Evolutionary conservation across 2,797 vertebrate species (phyloP), one percentile per base, ranked within the genome.

Genomic region (Clarias laeviceps): DNA sequence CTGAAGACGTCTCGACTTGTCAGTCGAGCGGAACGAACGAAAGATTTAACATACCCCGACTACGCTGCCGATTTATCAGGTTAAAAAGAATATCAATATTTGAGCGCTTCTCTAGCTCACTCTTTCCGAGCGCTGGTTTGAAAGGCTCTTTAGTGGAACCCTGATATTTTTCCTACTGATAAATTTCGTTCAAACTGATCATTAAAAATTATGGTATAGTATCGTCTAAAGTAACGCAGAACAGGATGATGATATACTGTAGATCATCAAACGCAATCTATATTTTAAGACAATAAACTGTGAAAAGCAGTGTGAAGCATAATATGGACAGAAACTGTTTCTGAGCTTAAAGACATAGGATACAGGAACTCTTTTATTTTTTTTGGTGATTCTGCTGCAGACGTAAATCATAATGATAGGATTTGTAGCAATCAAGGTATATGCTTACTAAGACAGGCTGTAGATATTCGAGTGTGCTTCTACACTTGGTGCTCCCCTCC

Each of bases 11-110:
- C 14, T 72, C 80, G 29, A 62, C 56, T 34, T 80, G 40, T 77
- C 80, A 85, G 74, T 59, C 50, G 54, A 70, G 77, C 29, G 4
- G 24, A 62, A 24, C 27, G 59, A 73, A 54, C 40, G 61, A 81
- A 57, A 22, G 72, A 74, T 80, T 86, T 82, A 78, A 82, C 68
- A 68, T 77, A 20, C 57, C 50, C 82, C 29, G 87, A 87, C 83
- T 69, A 40, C n/a, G 73, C 72, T 27, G 64, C 80, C 27, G 50
- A 68, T 86, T 82, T 34, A 37, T 89, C 83, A 85, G 22, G 82
- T 86, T 85, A 86, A 86, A 78, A 77, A 82, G 50, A 72, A 56
- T 64, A 86, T 88, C 62, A 88, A 76, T 81, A 82, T 82, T 82
- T 85, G 34, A 88, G 87, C n/a, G 80, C 80, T 85, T 82, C 65